These are phyloP conservation scores for Tipula confusa DNA, from an alignment of 2,888 invertebrate genomes.

Conservation along the genomic window DNA sequence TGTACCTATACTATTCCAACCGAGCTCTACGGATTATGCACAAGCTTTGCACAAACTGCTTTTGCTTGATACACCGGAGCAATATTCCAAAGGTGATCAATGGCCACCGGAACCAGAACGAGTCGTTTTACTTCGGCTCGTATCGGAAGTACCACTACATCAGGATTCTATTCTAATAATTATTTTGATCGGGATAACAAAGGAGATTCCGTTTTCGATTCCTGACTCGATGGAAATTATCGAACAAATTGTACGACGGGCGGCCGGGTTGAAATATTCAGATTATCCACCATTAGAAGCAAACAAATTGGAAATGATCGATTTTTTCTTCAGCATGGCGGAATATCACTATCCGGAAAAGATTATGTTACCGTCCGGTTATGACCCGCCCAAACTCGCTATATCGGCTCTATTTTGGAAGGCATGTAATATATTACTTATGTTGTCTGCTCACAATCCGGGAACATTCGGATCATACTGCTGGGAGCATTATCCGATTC, in stretches of 20 bases:
- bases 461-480: slow-evolving; percentile 77
- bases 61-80: slow-evolving; percentile 71
- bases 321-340: slow-evolving; percentile 84
- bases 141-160: slow-evolving; percentile 81
- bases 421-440: slow-evolving; percentile 81
- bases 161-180: slow-evolving; percentile 80
- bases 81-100: slow-evolving; percentile 76
- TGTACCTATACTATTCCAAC: slow-evolving; percentile 68
- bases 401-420: slow-evolving; percentile 95
- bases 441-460: slow-evolving; percentile 91
- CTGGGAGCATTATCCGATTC: slow-evolving; percentile 86
- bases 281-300: slow-evolving; percentile 68
- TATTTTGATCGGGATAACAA: slow-evolving; percentile 67
- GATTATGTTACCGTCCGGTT: slow-evolving; percentile 79
- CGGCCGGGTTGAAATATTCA: slow-evolving; percentile 70
- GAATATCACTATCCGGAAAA: slow-evolving; percentile 92
- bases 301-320: slow-evolving; percentile 79
- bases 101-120: slow-evolving; percentile 93
- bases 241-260: slow-evolving; percentile 78
- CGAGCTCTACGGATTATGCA: slow-evolving; percentile 67
- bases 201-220: slow-evolving; percentile 75
- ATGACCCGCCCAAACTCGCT: slow-evolving; percentile 76
- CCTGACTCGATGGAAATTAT: slow-evolving; percentile 82
- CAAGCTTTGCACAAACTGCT: slow-evolving; percentile 75
- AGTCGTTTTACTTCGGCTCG: slow-evolving; percentile 68